Conservation (phyloP, 1,140 invertebrate species). For the Tyrophagus putrescentiae region DNA sequence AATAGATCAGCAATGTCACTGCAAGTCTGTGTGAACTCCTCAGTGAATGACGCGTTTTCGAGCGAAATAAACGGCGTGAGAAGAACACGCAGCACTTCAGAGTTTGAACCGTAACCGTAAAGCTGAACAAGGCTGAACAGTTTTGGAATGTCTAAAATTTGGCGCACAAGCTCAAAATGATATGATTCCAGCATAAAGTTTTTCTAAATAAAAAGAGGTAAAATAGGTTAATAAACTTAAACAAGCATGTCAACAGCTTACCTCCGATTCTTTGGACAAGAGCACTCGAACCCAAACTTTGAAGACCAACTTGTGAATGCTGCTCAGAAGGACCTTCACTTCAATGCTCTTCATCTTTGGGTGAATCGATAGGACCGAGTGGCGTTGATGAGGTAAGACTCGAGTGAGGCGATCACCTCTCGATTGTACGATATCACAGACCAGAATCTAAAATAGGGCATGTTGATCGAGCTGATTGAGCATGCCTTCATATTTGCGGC, state of each 20-base stretch:
- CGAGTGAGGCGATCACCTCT: not conserved
- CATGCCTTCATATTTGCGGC: not conserved
- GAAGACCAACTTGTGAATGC: slow-evolving; percentile 47
- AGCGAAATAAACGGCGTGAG: slow-evolving; percentile 50
- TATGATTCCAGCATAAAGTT: slow-evolving; percentile 19
- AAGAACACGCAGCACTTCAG: slow-evolving; percentile 40
- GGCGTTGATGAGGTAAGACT: slow-evolving; percentile 1
- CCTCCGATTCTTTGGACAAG: slow-evolving; percentile 54
- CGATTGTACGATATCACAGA: not conserved
- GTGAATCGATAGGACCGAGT: slow-evolving; percentile 9
- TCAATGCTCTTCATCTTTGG: slow-evolving; percentile 33
- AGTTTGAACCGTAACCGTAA: slow-evolving; percentile 49
- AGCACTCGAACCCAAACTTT: slow-evolving; percentile 52
- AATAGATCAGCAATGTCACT: slow-evolving; percentile 29
- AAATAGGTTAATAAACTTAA: not conserved
- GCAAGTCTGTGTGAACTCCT: slow-evolving; percentile 46
- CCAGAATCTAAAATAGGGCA: slow-evolving; percentile 16
- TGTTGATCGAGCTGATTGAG: not conserved
- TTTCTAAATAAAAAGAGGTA: slow-evolving; percentile 9
- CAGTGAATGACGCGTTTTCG: slow-evolving; percentile 50
- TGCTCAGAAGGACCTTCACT: slow-evolving; percentile 36
- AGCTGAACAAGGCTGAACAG: slow-evolving; percentile 58
- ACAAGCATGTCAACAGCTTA: slow-evolving; percentile 27
- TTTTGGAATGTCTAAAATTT: slow-evolving; percentile 61
- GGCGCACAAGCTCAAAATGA: slow-evolving; percentile 55